A percentile compares a stretch with the other conserved stretches of the same genome.
Evolutionary conservation across 2,113 vertebrate genomes (phyloP).

Genomic region (Papio anubis): DNA sequence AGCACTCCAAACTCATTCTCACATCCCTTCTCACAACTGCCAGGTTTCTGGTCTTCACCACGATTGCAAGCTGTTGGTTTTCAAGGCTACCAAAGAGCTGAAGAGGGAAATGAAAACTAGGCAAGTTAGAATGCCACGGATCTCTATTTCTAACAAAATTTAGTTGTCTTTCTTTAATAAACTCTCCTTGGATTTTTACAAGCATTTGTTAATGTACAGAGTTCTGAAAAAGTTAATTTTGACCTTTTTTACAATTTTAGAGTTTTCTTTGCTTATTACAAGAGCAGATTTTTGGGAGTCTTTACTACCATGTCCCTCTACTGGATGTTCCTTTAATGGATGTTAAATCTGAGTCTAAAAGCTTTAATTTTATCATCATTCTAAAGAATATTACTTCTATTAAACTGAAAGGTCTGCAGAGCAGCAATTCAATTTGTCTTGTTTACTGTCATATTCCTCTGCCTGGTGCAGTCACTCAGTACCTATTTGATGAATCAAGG

Average conservation of each 20-base stretch:
- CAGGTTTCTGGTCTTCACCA: background rate
- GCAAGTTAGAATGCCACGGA: background rate
- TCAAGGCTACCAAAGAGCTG: background rate
- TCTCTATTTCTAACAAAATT: background rate
- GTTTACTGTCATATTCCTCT: background rate
- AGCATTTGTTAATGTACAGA: conserved; percentile 25
- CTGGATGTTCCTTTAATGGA: background rate
- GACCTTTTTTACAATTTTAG: background rate
- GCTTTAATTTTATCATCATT: conserved; percentile 18
- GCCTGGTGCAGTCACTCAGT: background rate
- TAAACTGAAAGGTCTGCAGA: background rate
- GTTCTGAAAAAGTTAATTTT: conserved; percentile 18
- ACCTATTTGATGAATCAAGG: background rate
- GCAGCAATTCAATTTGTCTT: background rate
- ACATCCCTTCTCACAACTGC: background rate
- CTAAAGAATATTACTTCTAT: background rate
- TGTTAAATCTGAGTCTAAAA: background rate
- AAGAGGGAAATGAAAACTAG: background rate
- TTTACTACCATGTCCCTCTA: background rate
- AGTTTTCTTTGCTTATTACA: background rate
- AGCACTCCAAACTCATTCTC: background rate
- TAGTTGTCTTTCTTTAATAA: background rate
- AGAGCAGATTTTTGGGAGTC: background rate
- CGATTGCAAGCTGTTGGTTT: background rate
- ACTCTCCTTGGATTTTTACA: background rate